Percentiles rank a stretch among this genome's conserved stretches.
Evolutionary conservation across 1,140 invertebrate genomes (phyloP).

Genomic region (Callitettix versicolor): DNA sequence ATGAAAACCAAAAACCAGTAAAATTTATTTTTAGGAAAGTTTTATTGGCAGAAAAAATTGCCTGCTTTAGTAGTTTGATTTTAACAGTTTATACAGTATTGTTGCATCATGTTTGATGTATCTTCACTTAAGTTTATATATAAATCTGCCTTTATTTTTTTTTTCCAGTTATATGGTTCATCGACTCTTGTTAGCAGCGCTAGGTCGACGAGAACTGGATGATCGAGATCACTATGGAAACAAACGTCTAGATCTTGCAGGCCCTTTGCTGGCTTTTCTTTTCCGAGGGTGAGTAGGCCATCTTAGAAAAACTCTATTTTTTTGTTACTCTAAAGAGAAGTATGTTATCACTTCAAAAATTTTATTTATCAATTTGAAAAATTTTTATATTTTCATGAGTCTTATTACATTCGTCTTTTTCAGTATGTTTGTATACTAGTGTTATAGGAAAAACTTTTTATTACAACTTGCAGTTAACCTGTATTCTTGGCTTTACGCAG

Average conservation of each 20-base stretch:
- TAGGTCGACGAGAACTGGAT: conserved; percentile 92
- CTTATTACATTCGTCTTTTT: neutral
- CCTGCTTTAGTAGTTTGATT: no score
- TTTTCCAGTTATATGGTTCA: conserved; percentile 88
- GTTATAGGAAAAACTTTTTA: no score
- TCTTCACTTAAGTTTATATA: no score
- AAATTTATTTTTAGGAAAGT: no score
- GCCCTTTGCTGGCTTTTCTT: conserved; percentile 88
- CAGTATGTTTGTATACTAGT: no score
- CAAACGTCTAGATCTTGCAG: conserved; percentile 93
- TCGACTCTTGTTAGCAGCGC: conserved; percentile 78
- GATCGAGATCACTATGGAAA: conserved; percentile 99
- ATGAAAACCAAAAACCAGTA: no score
- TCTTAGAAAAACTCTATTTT: neutral
- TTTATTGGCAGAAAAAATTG: no score
- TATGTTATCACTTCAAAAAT: neutral
- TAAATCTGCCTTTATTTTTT: no score
- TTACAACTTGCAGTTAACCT: no score
- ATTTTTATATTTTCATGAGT: neutral
- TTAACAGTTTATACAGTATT: no score
- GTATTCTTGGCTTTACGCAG: neutral
- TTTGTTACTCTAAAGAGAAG: neutral
- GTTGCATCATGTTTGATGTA: no score
- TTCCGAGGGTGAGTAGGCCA: conserved; percentile 60
- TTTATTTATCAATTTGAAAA: neutral